Percentiles rank a stretch among this genome's conserved stretches.
Conservation (phyloP, 2,888 invertebrate species). For the Cantharis rufa region DNA sequence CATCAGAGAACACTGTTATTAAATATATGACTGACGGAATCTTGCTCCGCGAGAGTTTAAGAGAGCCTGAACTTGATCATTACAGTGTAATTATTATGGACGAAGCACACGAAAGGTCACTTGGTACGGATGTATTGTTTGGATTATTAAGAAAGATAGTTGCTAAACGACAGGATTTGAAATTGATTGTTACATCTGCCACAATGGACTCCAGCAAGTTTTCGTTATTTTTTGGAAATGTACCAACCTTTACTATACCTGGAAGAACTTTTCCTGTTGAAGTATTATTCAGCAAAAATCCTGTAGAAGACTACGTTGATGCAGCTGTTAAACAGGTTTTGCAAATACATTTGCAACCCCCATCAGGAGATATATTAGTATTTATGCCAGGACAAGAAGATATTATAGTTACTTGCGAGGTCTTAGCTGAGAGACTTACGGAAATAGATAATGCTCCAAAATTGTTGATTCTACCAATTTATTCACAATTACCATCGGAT, state of each 20-base stretch:
- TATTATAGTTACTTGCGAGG: slow-evolving; percentile 90
- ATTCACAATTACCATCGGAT: slow-evolving; percentile 97
- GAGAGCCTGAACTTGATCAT: slow-evolving; percentile 95
- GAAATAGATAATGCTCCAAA: slow-evolving; percentile 95
- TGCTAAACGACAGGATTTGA: slow-evolving; percentile 85
- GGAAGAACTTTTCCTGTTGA: slow-evolving; percentile 99
- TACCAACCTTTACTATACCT: slow-evolving; percentile 94
- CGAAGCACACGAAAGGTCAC: slow-evolving; percentile 97
- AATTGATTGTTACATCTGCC: slow-evolving; percentile 97
- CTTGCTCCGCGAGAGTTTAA: slow-evolving; percentile 89
- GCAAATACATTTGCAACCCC: slow-evolving; percentile 92
- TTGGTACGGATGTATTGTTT: slow-evolving; percentile 98
- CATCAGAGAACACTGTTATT: slow-evolving; percentile 88
- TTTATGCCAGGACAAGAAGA: slow-evolving; percentile 99
- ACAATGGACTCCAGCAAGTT: slow-evolving; percentile 99
- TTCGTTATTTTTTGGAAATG: slow-evolving; percentile 98
- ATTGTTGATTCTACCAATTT: slow-evolving; percentile 94
- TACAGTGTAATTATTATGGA: slow-evolving; percentile 99
- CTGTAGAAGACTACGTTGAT: slow-evolving; percentile 98
- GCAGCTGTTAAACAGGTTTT: slow-evolving; percentile 94
- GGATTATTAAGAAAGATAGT: slow-evolving; percentile 93
- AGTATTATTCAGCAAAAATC: slow-evolving; percentile 86
- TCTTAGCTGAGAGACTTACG: slow-evolving; percentile 59
- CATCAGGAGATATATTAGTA: slow-evolving; percentile 90
- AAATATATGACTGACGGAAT: slow-evolving; percentile 99